Conservation (phyloP, 2,113 vertebrate species). For the Microcebus ravelobensis region DNA sequence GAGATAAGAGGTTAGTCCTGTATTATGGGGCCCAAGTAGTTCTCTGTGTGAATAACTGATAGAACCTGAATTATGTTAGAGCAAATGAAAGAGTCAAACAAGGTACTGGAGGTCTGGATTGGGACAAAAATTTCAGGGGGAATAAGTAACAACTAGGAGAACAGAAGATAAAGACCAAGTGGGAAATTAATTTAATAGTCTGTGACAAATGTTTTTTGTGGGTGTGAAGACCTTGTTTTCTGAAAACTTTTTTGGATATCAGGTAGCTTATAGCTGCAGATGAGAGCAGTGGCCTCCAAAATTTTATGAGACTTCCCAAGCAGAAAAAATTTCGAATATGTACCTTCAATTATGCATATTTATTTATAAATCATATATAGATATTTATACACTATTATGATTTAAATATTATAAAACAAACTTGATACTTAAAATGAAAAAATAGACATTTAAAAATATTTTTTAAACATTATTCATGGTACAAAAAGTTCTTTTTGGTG, state of each 20-base stretch:
- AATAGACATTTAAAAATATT: not conserved
- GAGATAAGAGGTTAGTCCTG: not conserved
- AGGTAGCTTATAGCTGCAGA: not conserved
- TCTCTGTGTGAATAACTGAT: not conserved
- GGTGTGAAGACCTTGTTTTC: not conserved
- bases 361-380: conserved; percentile 13
- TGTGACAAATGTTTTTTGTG: conserved; percentile 32
- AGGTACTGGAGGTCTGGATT: not conserved
- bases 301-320: conserved; percentile 3
- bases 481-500: not conserved
- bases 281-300: not conserved
- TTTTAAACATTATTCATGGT: not conserved
- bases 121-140: not conserved
- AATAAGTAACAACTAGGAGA: not conserved
- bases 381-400: not conserved
- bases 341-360: not conserved
- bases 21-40: not conserved
- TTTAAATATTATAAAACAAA: not conserved
- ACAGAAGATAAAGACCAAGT: not conserved
- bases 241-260: not conserved
- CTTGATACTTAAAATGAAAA: not conserved
- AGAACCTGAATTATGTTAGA: conserved; percentile 5
- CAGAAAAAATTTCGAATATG: not conserved
- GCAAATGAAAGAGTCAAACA: conserved; percentile 20
- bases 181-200: not conserved